These are phyloP conservation scores for Pyrgilauda ruficollis DNA, from an alignment of 2,113 vertebrate genomes.

Conservation along the genomic window DNA sequence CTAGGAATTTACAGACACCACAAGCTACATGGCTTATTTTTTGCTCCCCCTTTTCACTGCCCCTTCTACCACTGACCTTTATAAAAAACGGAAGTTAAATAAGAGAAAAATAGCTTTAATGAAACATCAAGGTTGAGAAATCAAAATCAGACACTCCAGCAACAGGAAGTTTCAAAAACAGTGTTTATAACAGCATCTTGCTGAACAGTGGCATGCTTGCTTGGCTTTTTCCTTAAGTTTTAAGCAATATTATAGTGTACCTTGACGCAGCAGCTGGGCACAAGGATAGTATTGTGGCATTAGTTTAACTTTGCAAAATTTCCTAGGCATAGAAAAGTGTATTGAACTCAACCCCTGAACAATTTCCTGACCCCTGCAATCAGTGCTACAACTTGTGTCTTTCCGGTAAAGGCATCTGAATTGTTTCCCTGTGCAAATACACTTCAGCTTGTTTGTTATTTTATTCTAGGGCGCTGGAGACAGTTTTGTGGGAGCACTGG, in stretches of 20 bases:
- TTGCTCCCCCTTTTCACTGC: neutral
- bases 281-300: neutral
- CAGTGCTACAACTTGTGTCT: neutral
- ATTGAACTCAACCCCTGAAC: neutral
- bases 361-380: neutral
- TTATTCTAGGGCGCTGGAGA: slow-evolving; percentile 91
- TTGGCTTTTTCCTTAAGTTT: neutral
- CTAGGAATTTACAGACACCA: neutral
- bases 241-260: neutral
- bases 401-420: neutral
- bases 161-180: slow-evolving; percentile 62
- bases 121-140: slow-evolving; percentile 59
- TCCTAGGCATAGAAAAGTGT: neutral
- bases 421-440: neutral
- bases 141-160: neutral
- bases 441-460: slow-evolving; percentile 37
- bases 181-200: neutral
- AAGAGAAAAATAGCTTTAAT: slow-evolving; percentile 37
- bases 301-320: neutral
- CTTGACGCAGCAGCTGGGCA: neutral
- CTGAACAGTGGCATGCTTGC: neutral
- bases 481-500: slow-evolving; percentile 92
- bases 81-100: slow-evolving; percentile 62
- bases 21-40: neutral
- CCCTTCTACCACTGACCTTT: slow-evolving; percentile 6